Conservation (phyloP, 2,797 vertebrate genomes). For the Ciconia nigra region DNA sequence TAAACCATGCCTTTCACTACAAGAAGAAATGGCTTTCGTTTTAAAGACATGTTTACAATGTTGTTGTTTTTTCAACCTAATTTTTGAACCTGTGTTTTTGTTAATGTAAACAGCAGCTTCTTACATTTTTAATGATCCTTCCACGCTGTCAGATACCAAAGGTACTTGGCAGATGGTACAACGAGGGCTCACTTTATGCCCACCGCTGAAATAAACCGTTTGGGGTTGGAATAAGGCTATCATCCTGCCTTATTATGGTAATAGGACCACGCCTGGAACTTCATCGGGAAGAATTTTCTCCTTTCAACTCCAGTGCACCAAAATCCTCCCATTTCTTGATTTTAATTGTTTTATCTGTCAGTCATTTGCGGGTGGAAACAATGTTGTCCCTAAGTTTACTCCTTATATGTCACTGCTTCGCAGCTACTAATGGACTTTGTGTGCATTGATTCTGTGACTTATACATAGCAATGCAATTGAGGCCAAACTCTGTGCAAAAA, state of each 20-base stretch:
- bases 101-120: constrained; percentile 36
- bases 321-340: background rate
- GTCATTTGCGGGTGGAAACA: background rate
- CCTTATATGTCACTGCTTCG: background rate
- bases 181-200: background rate
- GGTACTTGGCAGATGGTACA: constrained; percentile 41
- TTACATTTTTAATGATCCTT: constrained; percentile 52
- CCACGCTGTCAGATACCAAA: background rate
- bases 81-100: constrained; percentile 47
- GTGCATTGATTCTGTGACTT: background rate
- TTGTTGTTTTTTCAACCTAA: constrained; percentile 11
- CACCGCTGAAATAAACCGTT: background rate
- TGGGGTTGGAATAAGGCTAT: background rate
- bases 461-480: background rate
- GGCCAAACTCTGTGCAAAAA: background rate
- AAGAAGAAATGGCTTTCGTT: constrained; percentile 16
- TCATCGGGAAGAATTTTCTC: background rate
- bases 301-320: background rate
- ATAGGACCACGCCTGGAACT: background rate
- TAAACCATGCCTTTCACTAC: background rate
- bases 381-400: background rate
- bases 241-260: background rate
- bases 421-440: background rate
- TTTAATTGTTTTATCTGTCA: background rate
- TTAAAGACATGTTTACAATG: constrained; percentile 19